Conservation (phyloP, 2,113 vertebrate genomes). For the Chloebia gouldiae region DNA sequence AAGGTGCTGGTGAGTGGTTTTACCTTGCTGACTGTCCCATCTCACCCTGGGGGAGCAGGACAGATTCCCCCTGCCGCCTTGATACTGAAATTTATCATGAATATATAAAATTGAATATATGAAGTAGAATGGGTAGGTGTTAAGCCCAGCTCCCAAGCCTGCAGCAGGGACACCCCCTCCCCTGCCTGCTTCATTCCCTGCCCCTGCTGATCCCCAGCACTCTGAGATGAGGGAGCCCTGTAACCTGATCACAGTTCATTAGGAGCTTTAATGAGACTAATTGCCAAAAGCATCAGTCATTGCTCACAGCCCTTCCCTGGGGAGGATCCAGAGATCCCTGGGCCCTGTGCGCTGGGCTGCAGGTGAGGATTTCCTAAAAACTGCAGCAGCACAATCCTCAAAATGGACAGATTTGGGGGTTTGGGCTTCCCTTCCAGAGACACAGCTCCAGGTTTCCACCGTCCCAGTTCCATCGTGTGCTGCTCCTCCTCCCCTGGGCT, state of each 20-base stretch:
- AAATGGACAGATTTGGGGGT: fast-evolving
- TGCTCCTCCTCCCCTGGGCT: background rate
- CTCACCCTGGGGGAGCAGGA: fast-evolving
- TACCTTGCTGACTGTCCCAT: background rate
- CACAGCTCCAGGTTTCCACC: background rate
- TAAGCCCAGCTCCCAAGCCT: too few relatives aligned
- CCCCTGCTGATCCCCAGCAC: background rate
- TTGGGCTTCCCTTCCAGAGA: background rate
- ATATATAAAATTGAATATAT: fast-evolving
- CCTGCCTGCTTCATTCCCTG: background rate
- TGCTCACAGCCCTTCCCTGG: background rate
- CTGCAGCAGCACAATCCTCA: background rate
- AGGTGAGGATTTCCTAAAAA: background rate
- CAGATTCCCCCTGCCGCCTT: background rate
- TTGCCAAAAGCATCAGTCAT: background rate
- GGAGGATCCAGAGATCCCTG: background rate
- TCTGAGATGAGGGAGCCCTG: background rate
- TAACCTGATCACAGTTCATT: background rate
- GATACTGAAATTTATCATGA: fast-evolving
- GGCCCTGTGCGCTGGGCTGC: fast-evolving
- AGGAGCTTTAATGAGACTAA: background rate
- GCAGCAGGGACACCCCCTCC: background rate
- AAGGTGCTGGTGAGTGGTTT: background rate
- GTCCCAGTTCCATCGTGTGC: fast-evolving
- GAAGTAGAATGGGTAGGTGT: fast-evolving